Percentiles rank a stretch among this genome's conserved stretches.
Conservation (phyloP, 2,888 invertebrate species). For the Kuschelorhynchus macadamiae region DNA sequence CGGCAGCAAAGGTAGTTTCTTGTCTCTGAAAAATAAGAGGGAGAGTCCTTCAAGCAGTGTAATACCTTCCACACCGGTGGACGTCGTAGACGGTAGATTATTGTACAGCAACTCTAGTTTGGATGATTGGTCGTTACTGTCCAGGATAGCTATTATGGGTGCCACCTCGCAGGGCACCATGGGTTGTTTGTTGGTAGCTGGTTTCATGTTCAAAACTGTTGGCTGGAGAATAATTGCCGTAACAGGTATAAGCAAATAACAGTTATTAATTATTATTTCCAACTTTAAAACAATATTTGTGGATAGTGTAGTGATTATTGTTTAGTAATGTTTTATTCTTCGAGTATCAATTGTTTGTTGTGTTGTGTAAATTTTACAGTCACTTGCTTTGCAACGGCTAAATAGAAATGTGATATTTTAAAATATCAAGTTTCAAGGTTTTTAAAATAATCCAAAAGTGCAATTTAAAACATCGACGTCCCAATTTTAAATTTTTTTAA, state of each 20-base stretch:
- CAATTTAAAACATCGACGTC: too few species aligned
- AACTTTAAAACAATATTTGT: too few species aligned
- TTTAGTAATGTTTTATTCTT: too few species aligned
- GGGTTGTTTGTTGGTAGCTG: conserved; percentile 92
- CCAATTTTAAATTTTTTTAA: too few species aligned
- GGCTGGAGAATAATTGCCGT: conserved; percentile 95
- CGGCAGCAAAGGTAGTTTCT: conserved; percentile 66
- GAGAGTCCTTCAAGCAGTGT: conserved; percentile 65
- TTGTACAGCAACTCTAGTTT: conserved; percentile 54
- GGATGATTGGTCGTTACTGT: conserved; percentile 79
- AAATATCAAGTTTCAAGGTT: too few species aligned
- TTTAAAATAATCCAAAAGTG: too few species aligned
- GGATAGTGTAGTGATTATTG: too few species aligned
- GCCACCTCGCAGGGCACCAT: conserved; percentile 96
- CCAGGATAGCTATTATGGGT: conserved; percentile 82
- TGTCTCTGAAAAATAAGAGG: conserved; percentile 62
- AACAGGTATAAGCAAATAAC: conserved; percentile 76
- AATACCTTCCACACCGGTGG: conserved; percentile 61
- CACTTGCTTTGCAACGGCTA: too few species aligned
- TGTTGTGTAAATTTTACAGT: too few species aligned
- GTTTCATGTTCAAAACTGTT: conserved; percentile 94
- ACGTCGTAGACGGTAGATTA: conserved; percentile 55
- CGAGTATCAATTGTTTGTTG: too few species aligned
- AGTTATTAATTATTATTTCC: too few species aligned
- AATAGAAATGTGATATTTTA: too few species aligned